These are phyloP conservation scores for Drosophila prosaltans DNA, from an alignment of 1,140 invertebrate genomes.

Conservation along the genomic window DNA sequence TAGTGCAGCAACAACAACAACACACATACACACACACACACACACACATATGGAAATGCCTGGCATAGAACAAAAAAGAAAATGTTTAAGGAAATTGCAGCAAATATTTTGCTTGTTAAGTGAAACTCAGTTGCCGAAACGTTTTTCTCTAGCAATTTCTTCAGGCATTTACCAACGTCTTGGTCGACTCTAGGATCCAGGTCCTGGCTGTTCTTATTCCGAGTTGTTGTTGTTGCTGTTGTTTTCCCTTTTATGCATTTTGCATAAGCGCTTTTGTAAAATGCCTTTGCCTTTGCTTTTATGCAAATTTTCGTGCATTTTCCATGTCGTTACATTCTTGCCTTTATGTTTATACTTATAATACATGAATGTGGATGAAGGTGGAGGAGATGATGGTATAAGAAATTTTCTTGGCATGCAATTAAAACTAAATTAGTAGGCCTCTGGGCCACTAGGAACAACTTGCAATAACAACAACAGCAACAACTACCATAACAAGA, in stretches of 20 bases:
- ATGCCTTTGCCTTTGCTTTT: conserved; percentile 78
- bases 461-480: conserved; percentile 9
- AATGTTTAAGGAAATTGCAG: conserved; percentile 81
- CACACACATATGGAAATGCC: conserved; percentile 31
- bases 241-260: conserved; percentile 74
- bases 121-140: conserved; percentile 77
- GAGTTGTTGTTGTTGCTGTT: conserved; percentile 12
- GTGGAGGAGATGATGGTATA: neutral
- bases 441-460: conserved; percentile 53
- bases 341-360: conserved; percentile 47
- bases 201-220: conserved; percentile 10
- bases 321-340: conserved; percentile 79
- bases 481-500: neutral
- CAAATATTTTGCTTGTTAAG: conserved; percentile 82
- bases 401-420: conserved; percentile 54
- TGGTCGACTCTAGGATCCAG: conserved; percentile 24
- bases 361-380: conserved; percentile 13
- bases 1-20: conserved; percentile 33
- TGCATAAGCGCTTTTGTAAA: conserved; percentile 76
- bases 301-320: conserved; percentile 76
- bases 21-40: conserved; percentile 25
- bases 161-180: conserved; percentile 71
- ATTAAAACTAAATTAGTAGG: conserved; percentile 81
- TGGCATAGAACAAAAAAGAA: conserved; percentile 58
- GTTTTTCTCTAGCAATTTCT: conserved; percentile 64